Evolutionary conservation across 2,797 vertebrate genomes (phyloP), one percentile per base, ranked within the genome.

Genomic region (Betta splendens): DNA sequence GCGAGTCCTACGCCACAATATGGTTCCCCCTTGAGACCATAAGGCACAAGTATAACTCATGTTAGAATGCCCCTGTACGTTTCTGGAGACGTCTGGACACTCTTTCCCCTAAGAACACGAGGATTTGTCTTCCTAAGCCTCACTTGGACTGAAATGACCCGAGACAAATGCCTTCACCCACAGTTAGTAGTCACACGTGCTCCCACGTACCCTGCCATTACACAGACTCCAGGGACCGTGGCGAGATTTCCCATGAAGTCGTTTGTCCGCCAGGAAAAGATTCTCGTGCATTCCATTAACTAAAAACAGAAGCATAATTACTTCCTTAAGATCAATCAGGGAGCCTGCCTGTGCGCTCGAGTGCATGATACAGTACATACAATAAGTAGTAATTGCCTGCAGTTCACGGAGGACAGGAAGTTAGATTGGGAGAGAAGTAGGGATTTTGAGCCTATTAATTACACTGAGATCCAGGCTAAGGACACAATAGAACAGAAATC

Each of bases 281-380:
- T 16, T 64, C 59, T 79, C 71, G 59, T 77, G 53, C 50, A 71
- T 81, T 61, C 73, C 74, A 82, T 87, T 83, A 80, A 70, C 35
- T 77, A 64, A 74, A 70, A 72, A 68, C 60, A 85, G 63, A 69
- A 68, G 50, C 47, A 37, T 68, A 70, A 77, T 76, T 72, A 67
- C 84, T 81, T 82, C 63, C 79, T 68, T 20, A 37, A 82, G 72
- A 86, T 77, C 55, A 75, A 87, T 79, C 51, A 65, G 72, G 53
- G 38, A 53, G 54, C 38, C 56, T 55, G 31, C 25, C 15, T 43
- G 37, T 45, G 38, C 51, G 25, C 42, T 43, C 18, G 26, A 48
- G 35, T 47, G 26, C 38, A 72, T 7, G 39, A 80, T 53, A 25
- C 22, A 33, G 79, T 53, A 25, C 22, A 33, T 61, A 56, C 43